Evolutionary conservation across 1,140 invertebrate species (phyloP).

Genomic region (Papilio helenus): DNA sequence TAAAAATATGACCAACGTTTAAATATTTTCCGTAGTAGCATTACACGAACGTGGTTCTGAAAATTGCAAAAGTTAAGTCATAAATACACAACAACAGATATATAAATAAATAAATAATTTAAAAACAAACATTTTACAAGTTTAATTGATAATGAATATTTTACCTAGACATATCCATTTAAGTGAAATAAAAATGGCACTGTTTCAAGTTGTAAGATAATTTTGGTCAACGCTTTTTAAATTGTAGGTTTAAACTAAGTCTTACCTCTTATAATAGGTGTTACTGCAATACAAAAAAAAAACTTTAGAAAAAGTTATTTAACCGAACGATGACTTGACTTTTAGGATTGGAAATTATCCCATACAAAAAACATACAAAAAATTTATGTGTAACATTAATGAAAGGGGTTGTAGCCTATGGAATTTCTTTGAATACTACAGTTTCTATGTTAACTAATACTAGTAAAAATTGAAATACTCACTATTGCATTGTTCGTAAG

Average conservation of each 20-base stretch:
- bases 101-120: too few relatives aligned
- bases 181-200: too few relatives aligned
- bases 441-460: neutral
- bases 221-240: neutral
- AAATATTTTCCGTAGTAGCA: neutral
- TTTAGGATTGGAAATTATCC: neutral
- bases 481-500: conserved; percentile 32
- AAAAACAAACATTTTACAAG: neutral
- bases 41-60: conserved; percentile 19
- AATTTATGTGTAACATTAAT: too few relatives aligned
- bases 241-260: neutral
- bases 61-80: neutral
- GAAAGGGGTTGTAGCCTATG: too few relatives aligned
- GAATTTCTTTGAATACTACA: neutral
- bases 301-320: neutral
- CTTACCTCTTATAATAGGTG: conserved; percentile 15
- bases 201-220: too few relatives aligned
- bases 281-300: neutral
- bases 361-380: too few relatives aligned
- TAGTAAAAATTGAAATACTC: neutral
- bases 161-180: too few relatives aligned
- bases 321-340: too few relatives aligned
- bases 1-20: too few relatives aligned
- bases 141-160: too few relatives aligned
- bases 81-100: too few relatives aligned